Conservation (phyloP, 30 jellyfish, hydroid and myxozoan genomes). For the Aurelia aurita region DNA sequence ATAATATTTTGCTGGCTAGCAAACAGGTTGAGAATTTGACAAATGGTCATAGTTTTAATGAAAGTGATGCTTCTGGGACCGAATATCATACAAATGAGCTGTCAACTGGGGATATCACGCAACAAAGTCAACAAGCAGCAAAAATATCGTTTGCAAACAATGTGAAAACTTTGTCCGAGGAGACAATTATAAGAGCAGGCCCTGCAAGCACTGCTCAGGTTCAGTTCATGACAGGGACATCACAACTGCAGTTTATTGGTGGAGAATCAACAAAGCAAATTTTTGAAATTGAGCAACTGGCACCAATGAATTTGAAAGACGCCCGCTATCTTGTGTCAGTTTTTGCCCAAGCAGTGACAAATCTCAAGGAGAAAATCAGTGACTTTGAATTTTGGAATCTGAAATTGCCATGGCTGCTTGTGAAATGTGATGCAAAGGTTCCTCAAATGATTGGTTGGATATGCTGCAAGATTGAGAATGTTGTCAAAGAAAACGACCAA, state of each 20-base stretch:
- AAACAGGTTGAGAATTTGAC: background rate
- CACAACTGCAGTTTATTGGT: slow-evolving; percentile 22
- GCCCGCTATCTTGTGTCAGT: slow-evolving; percentile 43
- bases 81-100: background rate
- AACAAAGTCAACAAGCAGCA: background rate
- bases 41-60: background rate
- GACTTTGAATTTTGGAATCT: background rate
- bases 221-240: slow-evolving; percentile 34
- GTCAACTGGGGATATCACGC: slow-evolving; percentile 1
- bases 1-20: slow-evolving; percentile 24
- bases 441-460: slow-evolving; percentile 68
- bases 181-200: slow-evolving; percentile 24
- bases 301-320: slow-evolving; percentile 34
- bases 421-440: slow-evolving; percentile 39
- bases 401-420: slow-evolving; percentile 50
- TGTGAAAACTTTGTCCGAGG: background rate
- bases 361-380: background rate
- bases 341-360: slow-evolving; percentile 25
- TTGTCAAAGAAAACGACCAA: slow-evolving; percentile 7
- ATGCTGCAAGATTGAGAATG: slow-evolving; percentile 34
- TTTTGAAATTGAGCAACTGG: slow-evolving; percentile 18
- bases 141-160: background rate
- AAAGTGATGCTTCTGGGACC: background rate
- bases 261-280: background rate
- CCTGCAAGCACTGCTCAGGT: slow-evolving; percentile 20